Percentiles rank a stretch among this genome's conserved stretches.
Evolutionary conservation across 2,888 invertebrate genomes (phyloP).

Genomic region (Napeogenes inachia): DNA sequence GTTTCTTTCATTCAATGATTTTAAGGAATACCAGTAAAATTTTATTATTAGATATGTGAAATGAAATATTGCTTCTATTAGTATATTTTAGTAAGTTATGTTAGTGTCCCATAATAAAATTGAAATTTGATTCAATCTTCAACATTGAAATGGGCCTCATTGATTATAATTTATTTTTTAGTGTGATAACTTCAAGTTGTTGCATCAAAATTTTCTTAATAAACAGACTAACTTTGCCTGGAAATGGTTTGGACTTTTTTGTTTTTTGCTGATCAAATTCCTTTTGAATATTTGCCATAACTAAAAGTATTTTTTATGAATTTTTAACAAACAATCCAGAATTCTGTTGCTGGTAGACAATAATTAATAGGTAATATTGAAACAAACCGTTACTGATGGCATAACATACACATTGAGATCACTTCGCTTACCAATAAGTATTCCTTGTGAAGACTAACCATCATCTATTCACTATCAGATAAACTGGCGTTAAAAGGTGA

Average conservation of each 20-base stretch:
- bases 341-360: too few relatives aligned
- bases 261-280: conserved; percentile 24
- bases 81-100: conserved; percentile 70
- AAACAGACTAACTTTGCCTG: conserved; percentile 74
- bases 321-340: too few relatives aligned
- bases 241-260: conserved; percentile 52
- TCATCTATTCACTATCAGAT: too few relatives aligned
- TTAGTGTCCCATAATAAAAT: conserved; percentile 67
- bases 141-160: conserved; percentile 60
- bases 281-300: conserved; percentile 7
- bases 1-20: conserved; percentile 72
- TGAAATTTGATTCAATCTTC: conserved; percentile 62
- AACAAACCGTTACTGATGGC: too few relatives aligned
- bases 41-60: conserved; percentile 64
- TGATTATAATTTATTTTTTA: conserved; percentile 72
- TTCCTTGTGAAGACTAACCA: too few relatives aligned
- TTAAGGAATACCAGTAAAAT: conserved; percentile 68
- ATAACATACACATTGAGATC: too few relatives aligned
- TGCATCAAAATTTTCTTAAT: conserved; percentile 72
- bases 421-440: too few relatives aligned
- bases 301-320: neutral
- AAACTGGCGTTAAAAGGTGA: too few relatives aligned
- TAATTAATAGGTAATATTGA: too few relatives aligned
- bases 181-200: conserved; percentile 73
- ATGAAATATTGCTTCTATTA: conserved; percentile 70